Evolutionary conservation across 2,888 invertebrate species (phyloP), one percentile per base, ranked within the genome.

Genomic region (Callyntrura guangdongensis): DNA sequence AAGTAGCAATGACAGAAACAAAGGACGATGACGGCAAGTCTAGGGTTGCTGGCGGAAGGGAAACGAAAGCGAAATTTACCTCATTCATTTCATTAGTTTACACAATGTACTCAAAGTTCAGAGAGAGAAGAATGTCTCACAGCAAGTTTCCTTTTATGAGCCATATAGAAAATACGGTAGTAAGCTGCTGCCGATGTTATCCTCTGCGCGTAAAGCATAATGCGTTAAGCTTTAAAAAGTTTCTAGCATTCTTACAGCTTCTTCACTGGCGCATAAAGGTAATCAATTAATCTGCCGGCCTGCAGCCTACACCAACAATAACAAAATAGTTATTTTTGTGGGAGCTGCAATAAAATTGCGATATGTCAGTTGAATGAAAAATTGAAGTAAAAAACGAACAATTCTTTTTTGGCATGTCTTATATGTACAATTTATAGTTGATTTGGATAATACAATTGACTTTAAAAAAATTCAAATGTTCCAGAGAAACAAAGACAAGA

Each of bases 1-100:
- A 25, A 45, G 14, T 1, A 69, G 14, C 5, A 47, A 27, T 45
- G 45, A 72, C 22, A 20, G 47, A 59, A 82, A 82, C 61, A 82
- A 61, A 82, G 20, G 36, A 36, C 59, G 20, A 20, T 36, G 45
- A 56, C 27, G 25, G 56, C 77, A 77, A 74, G 77, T 20, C 17
- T 53, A 53, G 74, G 47, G 49, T 25, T 22, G 47, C 69, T 64
- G 77, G 47, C 90, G 85, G 90, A 86, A 72, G 86, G 90, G 90
- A 90, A 90, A 90, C 86, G 90, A 90, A 90, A 90, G 90, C 90
- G 89, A 90, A 90, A 90, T 90, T 85, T 86, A 90, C 81, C 86
- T 90, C 81, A 90, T 90, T 90, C 85, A 56, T 59, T 86, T 90
- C 81, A 90, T 90, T 90, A 89, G 69, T 59, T 81, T 20, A 59